Evolutionary conservation across 2,113 vertebrate species (phyloP).

Genomic region (Chitala chitala): DNA sequence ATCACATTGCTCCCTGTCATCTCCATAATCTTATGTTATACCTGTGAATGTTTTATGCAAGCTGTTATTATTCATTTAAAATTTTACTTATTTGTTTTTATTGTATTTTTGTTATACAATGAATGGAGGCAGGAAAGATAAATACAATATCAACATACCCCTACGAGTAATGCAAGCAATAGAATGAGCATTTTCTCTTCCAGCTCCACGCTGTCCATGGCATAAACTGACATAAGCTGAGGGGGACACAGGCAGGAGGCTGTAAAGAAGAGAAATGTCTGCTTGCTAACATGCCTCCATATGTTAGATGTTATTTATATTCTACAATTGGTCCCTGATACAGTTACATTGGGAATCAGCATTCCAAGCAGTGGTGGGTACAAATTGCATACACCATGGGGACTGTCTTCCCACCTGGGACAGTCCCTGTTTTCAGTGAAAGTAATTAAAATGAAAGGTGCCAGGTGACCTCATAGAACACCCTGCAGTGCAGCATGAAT

Average conservation of each 20-base stretch:
- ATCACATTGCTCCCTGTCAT: neutral
- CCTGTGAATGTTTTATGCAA: constrained; percentile 7
- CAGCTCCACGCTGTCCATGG: neutral
- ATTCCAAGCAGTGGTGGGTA: neutral
- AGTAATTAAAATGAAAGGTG: no score
- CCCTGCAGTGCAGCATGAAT: neutral
- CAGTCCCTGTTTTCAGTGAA: no score
- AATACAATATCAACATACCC: constrained; percentile 10
- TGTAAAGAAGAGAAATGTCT: neutral
- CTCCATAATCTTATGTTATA: constrained; percentile 3
- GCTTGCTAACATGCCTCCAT: neutral
- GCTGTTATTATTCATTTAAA: constrained; percentile 11
- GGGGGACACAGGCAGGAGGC: neutral
- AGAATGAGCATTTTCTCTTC: neutral
- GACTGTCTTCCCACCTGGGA: neutral
- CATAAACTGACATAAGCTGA: neutral
- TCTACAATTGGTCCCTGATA: constrained; percentile 4
- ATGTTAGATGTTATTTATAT: neutral
- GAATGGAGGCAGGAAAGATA: constrained; percentile 12
- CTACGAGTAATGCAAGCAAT: constrained; percentile 12
- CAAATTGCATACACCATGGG: neutral
- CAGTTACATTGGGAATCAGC: neutral
- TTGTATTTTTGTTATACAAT: constrained; percentile 17
- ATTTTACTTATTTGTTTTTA: neutral
- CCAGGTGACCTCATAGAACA: neutral